A percentile compares a stretch with the other conserved stretches of the same genome.
Evolutionary conservation across 2,113 vertebrate genomes (phyloP).

Genomic region (Corydoras maculifer): DNA sequence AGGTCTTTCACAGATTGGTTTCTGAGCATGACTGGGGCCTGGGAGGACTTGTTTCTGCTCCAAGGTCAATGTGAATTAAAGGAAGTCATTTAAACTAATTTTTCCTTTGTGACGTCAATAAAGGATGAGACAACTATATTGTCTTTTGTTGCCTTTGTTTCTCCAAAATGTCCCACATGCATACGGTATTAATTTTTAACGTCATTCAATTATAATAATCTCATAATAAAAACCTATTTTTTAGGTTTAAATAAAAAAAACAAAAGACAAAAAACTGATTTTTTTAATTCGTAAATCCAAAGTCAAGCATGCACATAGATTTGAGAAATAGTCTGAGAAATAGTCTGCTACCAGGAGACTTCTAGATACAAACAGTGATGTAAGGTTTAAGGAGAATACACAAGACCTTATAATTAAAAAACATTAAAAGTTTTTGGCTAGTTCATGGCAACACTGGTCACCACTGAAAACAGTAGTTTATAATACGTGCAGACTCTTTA

Average conservation of each 20-base stretch:
- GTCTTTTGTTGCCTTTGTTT: conserved; percentile 27
- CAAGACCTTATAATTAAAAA: too few relatives aligned
- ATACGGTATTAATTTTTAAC: background rate
- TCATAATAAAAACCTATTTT: background rate
- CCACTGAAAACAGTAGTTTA: too few relatives aligned
- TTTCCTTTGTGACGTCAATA: conserved; percentile 34
- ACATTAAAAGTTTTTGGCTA: too few relatives aligned
- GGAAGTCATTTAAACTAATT: conserved; percentile 30
- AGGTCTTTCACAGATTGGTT: conserved; percentile 64
- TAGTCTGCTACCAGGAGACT: too few relatives aligned
- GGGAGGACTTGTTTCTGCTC: conserved; percentile 18
- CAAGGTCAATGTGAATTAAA: conserved; percentile 42
- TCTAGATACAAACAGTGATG: too few relatives aligned
- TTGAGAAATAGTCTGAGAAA: background rate
- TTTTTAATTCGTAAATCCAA: background rate
- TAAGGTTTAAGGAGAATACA: too few relatives aligned
- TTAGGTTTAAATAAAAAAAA: background rate
- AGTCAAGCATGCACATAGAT: background rate
- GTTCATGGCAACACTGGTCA: too few relatives aligned
- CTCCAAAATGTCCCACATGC: background rate
- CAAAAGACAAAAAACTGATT: background rate
- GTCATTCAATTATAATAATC: background rate
- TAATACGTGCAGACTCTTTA: too few relatives aligned
- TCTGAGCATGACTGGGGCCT: conserved; percentile 46
- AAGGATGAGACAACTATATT: conserved; percentile 38